Evolutionary conservation across 2,888 invertebrate species (phyloP), one percentile per base, ranked within the genome.

Genomic region (Tenthredo mesomela): DNA sequence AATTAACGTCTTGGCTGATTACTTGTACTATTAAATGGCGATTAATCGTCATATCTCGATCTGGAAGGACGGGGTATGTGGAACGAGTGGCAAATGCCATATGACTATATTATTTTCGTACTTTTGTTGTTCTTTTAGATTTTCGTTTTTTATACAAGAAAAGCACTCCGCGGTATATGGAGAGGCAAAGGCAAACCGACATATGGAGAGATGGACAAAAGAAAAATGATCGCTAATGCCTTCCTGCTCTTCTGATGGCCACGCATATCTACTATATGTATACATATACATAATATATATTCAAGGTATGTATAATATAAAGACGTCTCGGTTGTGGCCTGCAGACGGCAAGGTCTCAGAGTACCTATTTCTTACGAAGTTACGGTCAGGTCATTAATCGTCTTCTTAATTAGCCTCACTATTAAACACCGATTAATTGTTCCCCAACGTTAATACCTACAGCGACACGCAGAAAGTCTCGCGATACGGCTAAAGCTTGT

Each of bases 361-460:
- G 58, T 54, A 25, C 25, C 54, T n/a, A 61, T 40, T 82, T 82
- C 82, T 82, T 70, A 47, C 80, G 33, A 33, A 58, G 78, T 78
- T 58, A 78, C 47, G 43, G 33, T 47, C 47, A 37, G 82, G 67
- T 82, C 82, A 82, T 82, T 82, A 82, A 82, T 82, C 82, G 43
- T 67, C 82, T 67, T 82, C 82, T 70, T 50, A 82, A 82, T 82
- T 82, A 82, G 82, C 47, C 47, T 18, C 70, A 33, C 82, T 67
- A 82, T 82, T 82, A 70, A 82, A 82, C 82, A 67, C 70, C 82
- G 43, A 82, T 82, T 82, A 70, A 82, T 82, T 82, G 50, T 82
- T 25, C 18, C 10, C 65, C 47, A 67, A 40, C 29, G 82, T 33
- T 65, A n/a, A 80, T 43, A 21, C 43, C n/a, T 29, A 29, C 29